A percentile compares a stretch with the other conserved stretches of the same genome.
Conservation (phyloP, 2,888 invertebrate species). For the Vannuccia rotundouncinata region DNA sequence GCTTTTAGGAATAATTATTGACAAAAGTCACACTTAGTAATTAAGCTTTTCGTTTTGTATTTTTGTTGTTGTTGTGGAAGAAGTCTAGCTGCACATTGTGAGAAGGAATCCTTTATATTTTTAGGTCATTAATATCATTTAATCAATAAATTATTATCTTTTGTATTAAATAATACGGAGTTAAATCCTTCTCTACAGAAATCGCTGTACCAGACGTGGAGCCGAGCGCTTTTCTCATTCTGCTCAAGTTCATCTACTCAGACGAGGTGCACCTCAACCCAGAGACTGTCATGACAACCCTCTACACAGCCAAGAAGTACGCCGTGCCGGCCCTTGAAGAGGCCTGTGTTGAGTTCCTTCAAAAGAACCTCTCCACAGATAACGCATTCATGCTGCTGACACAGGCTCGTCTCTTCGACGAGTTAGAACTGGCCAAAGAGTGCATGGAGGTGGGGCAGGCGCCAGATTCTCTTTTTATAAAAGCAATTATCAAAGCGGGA, state of each 20-base stretch:
- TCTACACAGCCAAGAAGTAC: constrained; percentile 79
- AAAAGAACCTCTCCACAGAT: constrained; percentile 66
- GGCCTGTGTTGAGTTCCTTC: constrained; percentile 72
- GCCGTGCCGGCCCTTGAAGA: constrained; percentile 74
- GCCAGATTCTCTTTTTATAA: not conserved
- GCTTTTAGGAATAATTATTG: no score
- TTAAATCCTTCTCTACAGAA: no score
- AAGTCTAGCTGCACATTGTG: no score
- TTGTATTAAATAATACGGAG: no score
- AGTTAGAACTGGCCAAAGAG: constrained; percentile 70
- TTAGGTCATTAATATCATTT: no score
- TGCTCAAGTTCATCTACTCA: constrained; percentile 63
- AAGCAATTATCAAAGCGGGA: not conserved
- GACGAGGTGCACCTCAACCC: constrained; percentile 76
- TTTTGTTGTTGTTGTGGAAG: no score
- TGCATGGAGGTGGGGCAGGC: constrained; percentile 67
- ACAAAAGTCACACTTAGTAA: no score
- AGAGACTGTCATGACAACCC: constrained; percentile 76
- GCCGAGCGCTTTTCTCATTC: constrained; percentile 67
- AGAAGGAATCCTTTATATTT: no score
- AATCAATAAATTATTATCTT: no score
- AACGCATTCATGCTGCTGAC: constrained; percentile 76
- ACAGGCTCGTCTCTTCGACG: constrained; percentile 71
- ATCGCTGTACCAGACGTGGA: constrained; percentile 77
- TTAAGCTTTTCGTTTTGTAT: no score